Evolutionary conservation across 2,888 invertebrate species (phyloP).

Genomic region (Epirrhoe alternata): DNA sequence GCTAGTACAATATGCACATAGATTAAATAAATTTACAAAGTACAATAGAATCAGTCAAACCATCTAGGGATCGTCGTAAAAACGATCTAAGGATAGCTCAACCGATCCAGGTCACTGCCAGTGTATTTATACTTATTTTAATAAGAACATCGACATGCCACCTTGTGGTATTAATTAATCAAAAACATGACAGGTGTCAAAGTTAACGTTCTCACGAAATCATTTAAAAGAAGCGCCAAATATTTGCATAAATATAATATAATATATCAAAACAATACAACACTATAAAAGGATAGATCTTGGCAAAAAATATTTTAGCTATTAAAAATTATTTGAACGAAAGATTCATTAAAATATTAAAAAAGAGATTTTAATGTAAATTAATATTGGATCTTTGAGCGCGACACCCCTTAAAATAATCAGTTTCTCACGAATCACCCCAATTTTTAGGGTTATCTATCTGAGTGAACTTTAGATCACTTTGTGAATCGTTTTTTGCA

Average conservation of each 20-base stretch:
- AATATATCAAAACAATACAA: slow-evolving; percentile 21
- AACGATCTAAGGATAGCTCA: too few species aligned
- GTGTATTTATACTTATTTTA: too few species aligned
- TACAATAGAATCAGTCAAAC: too few species aligned
- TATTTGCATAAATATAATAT: slow-evolving; percentile 3
- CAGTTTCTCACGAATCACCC: slow-evolving; percentile 78
- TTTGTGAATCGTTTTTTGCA: slow-evolving; percentile 67
- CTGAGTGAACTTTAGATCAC: slow-evolving; percentile 68
- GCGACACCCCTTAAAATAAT: slow-evolving; percentile 61
- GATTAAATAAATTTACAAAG: too few species aligned
- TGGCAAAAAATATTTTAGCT: background rate
- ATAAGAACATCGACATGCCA: too few species aligned
- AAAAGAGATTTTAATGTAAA: slow-evolving; percentile 60
- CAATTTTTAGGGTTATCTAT: slow-evolving; percentile 80
- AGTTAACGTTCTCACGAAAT: slow-evolving; percentile 6
- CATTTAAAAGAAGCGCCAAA: slow-evolving; percentile 1
- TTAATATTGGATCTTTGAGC: slow-evolving; percentile 65
- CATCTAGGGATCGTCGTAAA: too few species aligned
- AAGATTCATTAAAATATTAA: slow-evolving; percentile 7
- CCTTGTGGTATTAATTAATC: background rate
- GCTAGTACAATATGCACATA: too few species aligned
- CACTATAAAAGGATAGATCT: slow-evolving; percentile 39
- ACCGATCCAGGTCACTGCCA: too few species aligned
- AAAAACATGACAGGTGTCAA: slow-evolving; percentile 6
- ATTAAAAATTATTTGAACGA: too few species aligned